A percentile compares a stretch with the other conserved stretches of the same genome.
Evolutionary conservation across 1,140 invertebrate genomes (phyloP).

Genomic region (Drosophila kohkoa): DNA sequence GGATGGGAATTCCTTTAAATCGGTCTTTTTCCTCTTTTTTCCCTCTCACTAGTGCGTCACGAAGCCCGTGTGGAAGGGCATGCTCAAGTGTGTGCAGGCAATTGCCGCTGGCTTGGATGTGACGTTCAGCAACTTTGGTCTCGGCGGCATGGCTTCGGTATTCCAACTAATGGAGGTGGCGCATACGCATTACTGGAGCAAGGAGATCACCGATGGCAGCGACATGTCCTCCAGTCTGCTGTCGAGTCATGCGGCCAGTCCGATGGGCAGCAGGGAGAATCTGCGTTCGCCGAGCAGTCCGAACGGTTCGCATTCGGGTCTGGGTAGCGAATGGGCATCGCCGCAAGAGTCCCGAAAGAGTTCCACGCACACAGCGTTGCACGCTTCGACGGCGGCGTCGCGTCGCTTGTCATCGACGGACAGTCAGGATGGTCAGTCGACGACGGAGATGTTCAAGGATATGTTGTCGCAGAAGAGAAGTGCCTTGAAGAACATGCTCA

Average conservation of each 20-base stretch:
- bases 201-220: slow-evolving; percentile 90
- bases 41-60: slow-evolving; percentile 90
- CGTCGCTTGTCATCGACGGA: slow-evolving; percentile 79
- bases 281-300: slow-evolving; percentile 87
- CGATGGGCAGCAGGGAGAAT: slow-evolving; percentile 92
- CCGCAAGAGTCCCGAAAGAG: slow-evolving; percentile 84
- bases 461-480: slow-evolving; percentile 95
- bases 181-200: slow-evolving; percentile 99
- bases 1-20: no score
- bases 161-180: slow-evolving; percentile 99
- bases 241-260: slow-evolving; percentile 87
- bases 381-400: slow-evolving; percentile 37
- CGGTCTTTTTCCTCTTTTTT: background rate
- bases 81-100: slow-evolving; percentile 96
- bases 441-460: slow-evolving; percentile 94
- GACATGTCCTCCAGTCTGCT: slow-evolving; percentile 85
- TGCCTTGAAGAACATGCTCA: slow-evolving; percentile 93
- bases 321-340: slow-evolving; percentile 82
- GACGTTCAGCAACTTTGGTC: slow-evolving; percentile 96
- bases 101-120: slow-evolving; percentile 95
- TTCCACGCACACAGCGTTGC: slow-evolving; percentile 72
- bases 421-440: slow-evolving; percentile 88
- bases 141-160: slow-evolving; percentile 98
- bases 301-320: slow-evolving; percentile 71
- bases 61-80: slow-evolving; percentile 97